Evolutionary conservation across 2,797 vertebrate species (phyloP).

Genomic region (Tapera naevia): DNA sequence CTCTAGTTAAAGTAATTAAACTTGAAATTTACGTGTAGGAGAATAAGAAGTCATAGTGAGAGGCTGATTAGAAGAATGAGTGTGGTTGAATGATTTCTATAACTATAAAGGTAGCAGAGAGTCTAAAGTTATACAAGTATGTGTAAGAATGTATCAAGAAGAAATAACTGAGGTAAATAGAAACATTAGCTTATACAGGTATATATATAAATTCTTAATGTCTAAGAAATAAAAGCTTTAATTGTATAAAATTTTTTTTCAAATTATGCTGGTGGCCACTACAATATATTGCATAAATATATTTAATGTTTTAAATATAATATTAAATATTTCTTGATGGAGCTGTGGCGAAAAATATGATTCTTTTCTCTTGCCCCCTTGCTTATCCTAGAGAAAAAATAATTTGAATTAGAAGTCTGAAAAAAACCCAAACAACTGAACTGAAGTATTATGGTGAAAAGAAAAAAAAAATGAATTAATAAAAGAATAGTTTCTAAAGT

Average conservation of each 20-base stretch:
- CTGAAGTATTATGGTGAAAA: background rate
- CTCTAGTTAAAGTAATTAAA: background rate
- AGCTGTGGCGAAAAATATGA: background rate
- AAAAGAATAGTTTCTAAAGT: background rate
- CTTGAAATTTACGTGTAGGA: background rate
- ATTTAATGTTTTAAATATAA: background rate
- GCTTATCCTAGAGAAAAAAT: background rate
- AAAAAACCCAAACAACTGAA: background rate
- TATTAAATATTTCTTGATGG: background rate
- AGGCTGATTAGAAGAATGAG: background rate
- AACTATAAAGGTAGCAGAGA: background rate
- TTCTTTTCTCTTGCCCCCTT: background rate
- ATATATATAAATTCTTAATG: background rate
- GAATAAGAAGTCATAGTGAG: background rate
- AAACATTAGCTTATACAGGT: accelerated
- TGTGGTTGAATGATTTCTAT: background rate
- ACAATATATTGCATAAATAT: background rate
- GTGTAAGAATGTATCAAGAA: background rate
- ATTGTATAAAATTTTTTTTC: background rate
- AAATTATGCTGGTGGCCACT: background rate
- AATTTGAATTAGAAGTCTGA: background rate
- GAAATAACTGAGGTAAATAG: background rate
- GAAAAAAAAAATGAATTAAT: background rate
- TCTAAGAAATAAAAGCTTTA: background rate
- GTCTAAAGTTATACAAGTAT: background rate